phyloP scores from a whole-genome alignment of 2,888 invertebrate genomes.

The Myathropa florea region DNA sequence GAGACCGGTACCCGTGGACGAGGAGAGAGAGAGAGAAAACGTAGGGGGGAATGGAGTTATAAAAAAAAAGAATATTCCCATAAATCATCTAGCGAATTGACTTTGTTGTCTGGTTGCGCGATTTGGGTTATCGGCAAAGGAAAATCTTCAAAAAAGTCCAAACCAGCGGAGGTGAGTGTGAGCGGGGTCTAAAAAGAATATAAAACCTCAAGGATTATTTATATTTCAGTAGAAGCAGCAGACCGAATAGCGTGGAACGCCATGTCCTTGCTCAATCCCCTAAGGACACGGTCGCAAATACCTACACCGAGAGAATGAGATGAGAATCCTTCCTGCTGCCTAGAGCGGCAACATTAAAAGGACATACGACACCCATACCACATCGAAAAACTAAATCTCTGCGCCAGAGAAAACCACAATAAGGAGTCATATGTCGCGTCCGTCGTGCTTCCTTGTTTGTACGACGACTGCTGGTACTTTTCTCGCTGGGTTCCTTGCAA shows the following conservation, averaged over 20 bases:
- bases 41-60: background rate
- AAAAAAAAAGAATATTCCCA: constrained; percentile 35
- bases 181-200: too few species aligned
- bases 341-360: constrained; percentile 55
- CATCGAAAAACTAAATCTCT: constrained; percentile 50
- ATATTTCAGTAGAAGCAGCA: constrained; percentile 19
- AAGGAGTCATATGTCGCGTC: constrained; percentile 44
- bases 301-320: background rate
- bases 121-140: constrained; percentile 42
- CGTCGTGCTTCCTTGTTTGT: too few species aligned
- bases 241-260: background rate
- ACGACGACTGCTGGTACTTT: too few species aligned
- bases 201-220: constrained; percentile 15
- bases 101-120: constrained; percentile 66
- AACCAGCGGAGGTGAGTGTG: too few species aligned
- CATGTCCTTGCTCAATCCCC: constrained; percentile 52
- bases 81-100: constrained; percentile 65
- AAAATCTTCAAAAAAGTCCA: constrained; percentile 19
- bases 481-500: too few species aligned
- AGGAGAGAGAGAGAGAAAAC: too few species aligned
- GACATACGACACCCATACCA: constrained; percentile 54
- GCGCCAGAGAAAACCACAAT: constrained; percentile 10
- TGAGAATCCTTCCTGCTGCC: background rate
- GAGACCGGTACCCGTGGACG: too few species aligned
- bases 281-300: constrained; percentile 17